These are phyloP conservation scores for Byasa hedistus DNA, from an alignment of 2,888 invertebrate genomes.

Conservation along the genomic window DNA sequence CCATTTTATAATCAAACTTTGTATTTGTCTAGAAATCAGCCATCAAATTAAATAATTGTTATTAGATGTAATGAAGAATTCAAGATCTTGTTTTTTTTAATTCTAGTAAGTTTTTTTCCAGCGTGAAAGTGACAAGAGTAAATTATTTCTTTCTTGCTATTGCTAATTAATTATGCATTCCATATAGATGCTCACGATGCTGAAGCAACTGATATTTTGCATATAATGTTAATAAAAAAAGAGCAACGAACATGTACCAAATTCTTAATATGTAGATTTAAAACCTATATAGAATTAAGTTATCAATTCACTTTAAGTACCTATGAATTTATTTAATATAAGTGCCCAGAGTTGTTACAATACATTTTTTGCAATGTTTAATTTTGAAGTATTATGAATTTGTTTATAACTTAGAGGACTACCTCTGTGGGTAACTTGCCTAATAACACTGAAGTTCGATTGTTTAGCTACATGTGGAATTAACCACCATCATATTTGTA, in stretches of 20 bases:
- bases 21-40: conserved; percentile 44
- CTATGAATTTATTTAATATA: conserved; percentile 37
- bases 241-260: conserved; percentile 80
- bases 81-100: conserved; percentile 44
- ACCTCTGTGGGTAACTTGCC: no score
- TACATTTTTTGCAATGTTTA: conserved; percentile 3
- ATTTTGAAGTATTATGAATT: conserved; percentile 1
- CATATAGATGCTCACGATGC: conserved; percentile 48
- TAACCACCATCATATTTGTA: no score
- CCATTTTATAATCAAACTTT: conserved; percentile 54
- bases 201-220: conserved; percentile 37
- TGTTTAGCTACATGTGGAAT: no score
- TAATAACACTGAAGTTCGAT: no score
- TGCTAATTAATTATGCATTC: conserved; percentile 62
- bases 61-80: conserved; percentile 42
- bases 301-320: conserved; percentile 53
- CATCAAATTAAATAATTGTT: conserved; percentile 29
- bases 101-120: conserved; percentile 34
- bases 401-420: neutral
- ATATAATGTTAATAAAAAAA: conserved; percentile 40
- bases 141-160: conserved; percentile 39
- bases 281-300: conserved; percentile 70
- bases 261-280: conserved; percentile 67
- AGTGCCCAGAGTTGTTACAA: conserved; percentile 16
- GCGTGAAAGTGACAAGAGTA: conserved; percentile 10